Evolutionary conservation across 2,113 vertebrate species (phyloP).

Genomic region (Lagenorhynchus albirostris): DNA sequence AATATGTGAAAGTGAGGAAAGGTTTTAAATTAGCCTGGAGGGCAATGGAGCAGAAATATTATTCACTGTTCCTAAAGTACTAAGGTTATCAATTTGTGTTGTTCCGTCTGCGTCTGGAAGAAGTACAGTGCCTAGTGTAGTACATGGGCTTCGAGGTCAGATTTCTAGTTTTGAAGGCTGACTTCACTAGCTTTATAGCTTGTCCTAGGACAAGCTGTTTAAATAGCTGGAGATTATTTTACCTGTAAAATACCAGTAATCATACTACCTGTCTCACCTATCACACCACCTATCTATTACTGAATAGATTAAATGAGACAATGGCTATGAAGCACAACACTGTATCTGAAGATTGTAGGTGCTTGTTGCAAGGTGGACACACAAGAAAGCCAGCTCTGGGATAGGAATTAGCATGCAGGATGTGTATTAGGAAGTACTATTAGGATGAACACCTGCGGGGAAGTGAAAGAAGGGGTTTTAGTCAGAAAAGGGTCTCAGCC

Average conservation of each 20-base stretch:
- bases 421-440: neutral
- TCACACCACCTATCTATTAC: neutral
- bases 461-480: neutral
- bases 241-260: neutral
- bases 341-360: neutral
- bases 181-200: neutral
- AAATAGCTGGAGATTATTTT: neutral
- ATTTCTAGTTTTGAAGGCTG: neutral
- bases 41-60: neutral
- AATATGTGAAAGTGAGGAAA: neutral
- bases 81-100: neutral
- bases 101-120: neutral
- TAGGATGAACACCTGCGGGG: neutral
- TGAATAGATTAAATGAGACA: neutral
- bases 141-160: neutral
- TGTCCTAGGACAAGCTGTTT: neutral
- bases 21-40: neutral
- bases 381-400: neutral
- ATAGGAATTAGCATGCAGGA: neutral
- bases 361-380: neutral
- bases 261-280: neutral
- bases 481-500: neutral
- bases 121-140: rapidly evolving
- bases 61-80: neutral
- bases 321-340: neutral